Conservation (phyloP, 2,797 vertebrate genomes). For the Toxotes lorentzi region DNA sequence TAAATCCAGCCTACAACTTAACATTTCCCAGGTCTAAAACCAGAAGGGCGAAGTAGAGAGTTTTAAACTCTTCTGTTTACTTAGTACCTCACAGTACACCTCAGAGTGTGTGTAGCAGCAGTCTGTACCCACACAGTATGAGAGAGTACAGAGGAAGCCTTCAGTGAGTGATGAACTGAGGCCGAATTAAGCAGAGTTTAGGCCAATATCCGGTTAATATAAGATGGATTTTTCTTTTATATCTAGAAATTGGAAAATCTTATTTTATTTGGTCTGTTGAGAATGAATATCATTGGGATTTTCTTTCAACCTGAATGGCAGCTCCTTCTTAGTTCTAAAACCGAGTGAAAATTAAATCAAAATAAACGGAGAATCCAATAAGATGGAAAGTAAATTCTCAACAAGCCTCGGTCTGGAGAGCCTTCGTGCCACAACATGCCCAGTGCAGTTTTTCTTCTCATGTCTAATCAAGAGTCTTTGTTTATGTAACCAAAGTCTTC, state of each 20-base stretch:
- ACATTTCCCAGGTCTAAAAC: slow-evolving; percentile 43
- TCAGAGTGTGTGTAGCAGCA: slow-evolving; percentile 9
- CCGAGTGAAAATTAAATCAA: slow-evolving; percentile 8
- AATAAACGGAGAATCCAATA: slow-evolving; percentile 16
- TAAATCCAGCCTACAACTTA: slow-evolving; percentile 20
- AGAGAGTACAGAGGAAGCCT: slow-evolving; percentile 16
- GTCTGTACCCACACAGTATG: slow-evolving; percentile 9
- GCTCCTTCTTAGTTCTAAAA: neutral
- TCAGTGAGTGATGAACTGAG: slow-evolving; percentile 12
- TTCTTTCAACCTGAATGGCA: neutral
- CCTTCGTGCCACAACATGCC: slow-evolving; percentile 53
- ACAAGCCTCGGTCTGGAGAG: slow-evolving; percentile 20
- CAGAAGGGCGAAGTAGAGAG: slow-evolving; percentile 25
- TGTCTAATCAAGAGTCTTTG: slow-evolving; percentile 59
- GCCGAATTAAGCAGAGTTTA: neutral
- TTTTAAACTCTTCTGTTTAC: slow-evolving; percentile 52
- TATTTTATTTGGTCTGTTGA: neutral
- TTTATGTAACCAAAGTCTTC: slow-evolving; percentile 49
- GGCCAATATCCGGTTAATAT: neutral
- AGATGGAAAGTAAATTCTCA: slow-evolving; percentile 38
- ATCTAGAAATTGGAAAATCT: slow-evolving; percentile 11
- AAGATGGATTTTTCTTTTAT: slow-evolving; percentile 11
- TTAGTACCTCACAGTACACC: neutral
- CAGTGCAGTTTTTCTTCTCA: slow-evolving; percentile 24
- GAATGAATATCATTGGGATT: neutral